These are phyloP conservation scores for Epinotia nisella DNA, from an alignment of 2,888 invertebrate genomes.

Conservation along the genomic window DNA sequence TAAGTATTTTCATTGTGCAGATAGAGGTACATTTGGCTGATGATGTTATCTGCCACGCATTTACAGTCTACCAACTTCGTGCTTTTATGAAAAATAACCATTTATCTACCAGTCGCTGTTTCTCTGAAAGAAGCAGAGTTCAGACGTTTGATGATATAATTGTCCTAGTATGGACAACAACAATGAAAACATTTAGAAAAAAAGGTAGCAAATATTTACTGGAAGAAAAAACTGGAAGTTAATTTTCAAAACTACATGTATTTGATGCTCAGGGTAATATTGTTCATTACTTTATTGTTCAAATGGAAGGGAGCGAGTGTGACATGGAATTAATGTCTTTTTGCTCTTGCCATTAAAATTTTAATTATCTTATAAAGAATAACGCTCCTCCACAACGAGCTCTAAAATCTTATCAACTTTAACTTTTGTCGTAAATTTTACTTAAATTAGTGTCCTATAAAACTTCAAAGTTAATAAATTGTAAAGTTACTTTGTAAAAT, in stretches of 20 bases:
- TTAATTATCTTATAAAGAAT: slow-evolving; percentile 32
- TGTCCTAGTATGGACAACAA: neutral
- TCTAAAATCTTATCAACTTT: slow-evolving; percentile 42
- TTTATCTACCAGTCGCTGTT: too few species aligned
- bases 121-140: too few species aligned
- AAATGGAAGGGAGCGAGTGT: neutral
- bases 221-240: neutral
- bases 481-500: slow-evolving; percentile 2
- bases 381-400: slow-evolving; percentile 22
- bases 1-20: too few species aligned
- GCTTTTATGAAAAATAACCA: too few species aligned
- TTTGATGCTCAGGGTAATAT: neutral
- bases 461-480: slow-evolving; percentile 41
- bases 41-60: too few species aligned
- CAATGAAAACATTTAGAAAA: neutral
- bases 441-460: slow-evolving; percentile 30
- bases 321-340: slow-evolving; percentile 19
- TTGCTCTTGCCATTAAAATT: slow-evolving; percentile 3
- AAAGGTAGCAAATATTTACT: neutral
- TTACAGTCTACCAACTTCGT: too few species aligned
- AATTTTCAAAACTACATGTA: neutral
- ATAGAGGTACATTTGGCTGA: too few species aligned
- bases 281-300: neutral
- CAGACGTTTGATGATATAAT: neutral
- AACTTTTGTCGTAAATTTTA: slow-evolving; percentile 41